These are phyloP conservation scores for Protophormia terraenovae DNA, from an alignment of 2,888 invertebrate genomes.

Conservation along the genomic window DNA sequence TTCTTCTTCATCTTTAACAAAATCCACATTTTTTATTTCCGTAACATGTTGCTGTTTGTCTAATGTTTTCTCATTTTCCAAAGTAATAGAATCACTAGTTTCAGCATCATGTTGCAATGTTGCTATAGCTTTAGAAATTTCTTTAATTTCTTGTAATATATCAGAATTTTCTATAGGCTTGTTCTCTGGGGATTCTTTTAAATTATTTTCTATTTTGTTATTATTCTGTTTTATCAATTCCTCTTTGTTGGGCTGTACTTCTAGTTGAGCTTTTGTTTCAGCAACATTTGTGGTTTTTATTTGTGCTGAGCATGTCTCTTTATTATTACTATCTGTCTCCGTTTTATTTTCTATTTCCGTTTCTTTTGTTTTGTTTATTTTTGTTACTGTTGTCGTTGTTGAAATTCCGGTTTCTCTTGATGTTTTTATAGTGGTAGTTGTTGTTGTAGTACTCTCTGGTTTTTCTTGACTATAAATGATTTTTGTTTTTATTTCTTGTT, in stretches of 20 bases:
- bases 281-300: constrained; percentile 65
- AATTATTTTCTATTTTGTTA: background rate
- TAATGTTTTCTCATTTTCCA: constrained; percentile 27
- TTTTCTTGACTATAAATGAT: constrained; percentile 57
- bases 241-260: constrained; percentile 49
- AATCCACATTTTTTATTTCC: constrained; percentile 35
- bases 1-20: background rate
- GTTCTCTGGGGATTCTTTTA: background rate
- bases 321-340: background rate
- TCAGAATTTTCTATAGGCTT: constrained; percentile 32
- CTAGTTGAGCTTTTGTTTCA: constrained; percentile 33
- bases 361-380: constrained; percentile 70
- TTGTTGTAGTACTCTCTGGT: constrained; percentile 54
- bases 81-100: constrained; percentile 42
- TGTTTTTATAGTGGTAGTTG: constrained; percentile 53
- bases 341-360: constrained; percentile 41
- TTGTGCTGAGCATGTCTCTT: constrained; percentile 63
- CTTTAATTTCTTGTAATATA: constrained; percentile 60
- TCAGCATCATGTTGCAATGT: constrained; percentile 59
- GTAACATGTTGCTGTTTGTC: constrained; percentile 43
- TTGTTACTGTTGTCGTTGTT: constrained; percentile 52
- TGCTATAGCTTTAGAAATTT: constrained; percentile 53
- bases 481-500: constrained; percentile 70
- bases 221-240: constrained; percentile 7
- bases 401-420: constrained; percentile 68